Percentiles rank a stretch among this genome's conserved stretches.
These are phyloP conservation scores for Trematomus loennbergii DNA, from an alignment of 2,113 vertebrate species.

Conservation along the genomic window DNA sequence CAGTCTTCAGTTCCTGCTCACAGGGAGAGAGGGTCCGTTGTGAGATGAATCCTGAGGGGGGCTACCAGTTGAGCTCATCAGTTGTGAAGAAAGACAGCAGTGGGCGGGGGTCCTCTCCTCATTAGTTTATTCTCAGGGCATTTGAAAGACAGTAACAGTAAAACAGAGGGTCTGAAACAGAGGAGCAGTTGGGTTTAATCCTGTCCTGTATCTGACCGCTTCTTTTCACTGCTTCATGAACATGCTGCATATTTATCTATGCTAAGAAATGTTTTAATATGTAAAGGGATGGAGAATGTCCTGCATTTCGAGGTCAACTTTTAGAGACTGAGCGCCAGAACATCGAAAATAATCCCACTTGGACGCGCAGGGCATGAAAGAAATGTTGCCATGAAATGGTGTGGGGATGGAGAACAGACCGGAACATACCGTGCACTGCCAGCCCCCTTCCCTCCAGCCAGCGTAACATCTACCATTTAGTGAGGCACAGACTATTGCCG, in stretches of 20 bases:
- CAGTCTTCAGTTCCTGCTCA: slow-evolving; percentile 7
- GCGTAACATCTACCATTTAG: slow-evolving; percentile 15
- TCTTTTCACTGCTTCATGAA: slow-evolving; percentile 27
- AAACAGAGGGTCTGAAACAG: neutral
- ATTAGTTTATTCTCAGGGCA: slow-evolving; percentile 59
- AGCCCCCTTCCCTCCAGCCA: slow-evolving; percentile 2
- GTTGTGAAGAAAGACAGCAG: slow-evolving; percentile 6
- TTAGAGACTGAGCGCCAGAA: neutral
- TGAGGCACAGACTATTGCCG: slow-evolving; percentile 20
- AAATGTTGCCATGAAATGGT: slow-evolving; percentile 16
- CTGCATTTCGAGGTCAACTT: slow-evolving; percentile 37
- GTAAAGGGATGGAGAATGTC: slow-evolving; percentile 1
- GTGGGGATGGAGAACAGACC: slow-evolving; percentile 18
- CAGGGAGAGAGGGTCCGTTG: neutral
- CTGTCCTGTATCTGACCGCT: neutral
- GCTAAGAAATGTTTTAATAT: neutral
- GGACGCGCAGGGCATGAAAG: slow-evolving; percentile 21
- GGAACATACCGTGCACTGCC: slow-evolving; percentile 1
- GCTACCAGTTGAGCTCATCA: neutral
- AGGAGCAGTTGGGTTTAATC: neutral
- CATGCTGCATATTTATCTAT: slow-evolving; percentile 16
- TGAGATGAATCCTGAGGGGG: slow-evolving; percentile 18
- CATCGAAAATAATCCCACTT: slow-evolving; percentile 29
- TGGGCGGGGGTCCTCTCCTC: slow-evolving; percentile 15
- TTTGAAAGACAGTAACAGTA: slow-evolving; percentile 33